Percentiles rank a stretch among this genome's conserved stretches.
Evolutionary conservation across 2,797 vertebrate species (phyloP).

Genomic region (Ambastaia sidthimunki): DNA sequence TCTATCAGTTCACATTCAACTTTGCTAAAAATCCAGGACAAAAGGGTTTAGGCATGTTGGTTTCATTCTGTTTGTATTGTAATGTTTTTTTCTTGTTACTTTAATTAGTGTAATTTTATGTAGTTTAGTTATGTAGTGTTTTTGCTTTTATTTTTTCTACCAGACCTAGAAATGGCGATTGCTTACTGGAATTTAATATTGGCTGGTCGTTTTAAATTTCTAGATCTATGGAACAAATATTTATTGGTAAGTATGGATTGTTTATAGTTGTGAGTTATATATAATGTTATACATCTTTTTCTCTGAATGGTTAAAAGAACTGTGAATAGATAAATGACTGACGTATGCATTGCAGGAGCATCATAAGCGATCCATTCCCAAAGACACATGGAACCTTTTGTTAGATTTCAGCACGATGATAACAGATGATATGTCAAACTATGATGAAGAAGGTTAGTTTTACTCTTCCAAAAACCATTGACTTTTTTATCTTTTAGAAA

Average conservation of each 20-base stretch:
- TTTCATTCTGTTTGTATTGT: neutral
- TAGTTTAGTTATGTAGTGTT: slow-evolving; percentile 9
- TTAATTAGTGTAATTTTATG: neutral
- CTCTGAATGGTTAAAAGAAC: too few relatives aligned
- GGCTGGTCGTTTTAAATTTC: slow-evolving; percentile 98
- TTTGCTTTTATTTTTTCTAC: slow-evolving; percentile 62
- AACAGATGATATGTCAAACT: slow-evolving; percentile 99
- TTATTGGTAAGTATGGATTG: slow-evolving; percentile 90
- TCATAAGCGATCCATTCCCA: slow-evolving; percentile 98
- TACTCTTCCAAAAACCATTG: too few relatives aligned
- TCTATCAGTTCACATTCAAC: slow-evolving; percentile 99
- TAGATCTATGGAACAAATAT: slow-evolving; percentile 99
- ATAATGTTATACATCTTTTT: too few relatives aligned
- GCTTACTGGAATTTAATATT: slow-evolving; percentile 99
- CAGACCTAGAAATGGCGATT: slow-evolving; percentile 99
- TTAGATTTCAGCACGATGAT: slow-evolving; percentile 99
- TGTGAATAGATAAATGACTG: neutral
- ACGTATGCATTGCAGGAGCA: slow-evolving; percentile 83
- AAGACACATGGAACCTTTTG: slow-evolving; percentile 98
- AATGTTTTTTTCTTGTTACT: neutral
- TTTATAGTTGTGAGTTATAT: neutral
- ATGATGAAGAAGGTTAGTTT: slow-evolving; percentile 92
- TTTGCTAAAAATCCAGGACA: slow-evolving; percentile 99
- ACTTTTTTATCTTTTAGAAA: neutral
- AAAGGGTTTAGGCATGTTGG: slow-evolving; percentile 91